Evolutionary conservation across 1,140 invertebrate species (phyloP).

Genomic region (Ridgeia piscesae): DNA sequence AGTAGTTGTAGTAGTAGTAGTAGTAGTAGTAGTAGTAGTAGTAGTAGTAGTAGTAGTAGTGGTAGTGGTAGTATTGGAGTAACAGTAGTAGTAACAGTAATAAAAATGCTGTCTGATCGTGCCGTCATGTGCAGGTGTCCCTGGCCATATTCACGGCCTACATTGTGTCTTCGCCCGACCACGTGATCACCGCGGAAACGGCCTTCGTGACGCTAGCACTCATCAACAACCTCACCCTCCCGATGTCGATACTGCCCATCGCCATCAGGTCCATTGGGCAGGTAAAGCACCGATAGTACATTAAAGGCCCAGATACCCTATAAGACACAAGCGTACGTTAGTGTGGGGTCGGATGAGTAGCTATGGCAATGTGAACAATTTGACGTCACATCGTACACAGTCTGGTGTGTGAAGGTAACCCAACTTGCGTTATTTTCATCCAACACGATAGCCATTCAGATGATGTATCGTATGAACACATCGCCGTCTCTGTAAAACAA

Average conservation of each 20-base stretch:
- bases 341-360: no score
- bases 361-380: no score
- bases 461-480: no score
- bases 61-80: not conserved
- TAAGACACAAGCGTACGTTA: no score
- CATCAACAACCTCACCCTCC: conserved; percentile 96
- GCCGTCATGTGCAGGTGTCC: conserved; percentile 59
- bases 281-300: conserved; percentile 15
- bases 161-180: conserved; percentile 56
- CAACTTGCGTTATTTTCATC: no score
- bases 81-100: not conserved
- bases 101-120: not conserved
- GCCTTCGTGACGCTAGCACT: conserved; percentile 93
- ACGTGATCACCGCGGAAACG: conserved; percentile 62
- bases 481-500: no score
- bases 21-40: not conserved
- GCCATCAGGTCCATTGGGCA: conserved; percentile 54
- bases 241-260: conserved; percentile 66
- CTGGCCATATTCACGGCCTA: conserved; percentile 55
- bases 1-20: not conserved
- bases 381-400: no score
- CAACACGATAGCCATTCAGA: no score
- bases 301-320: no score
- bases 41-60: not conserved
- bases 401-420: no score